A percentile compares a stretch with the other conserved stretches of the same genome.
Evolutionary conservation across 2,888 invertebrate genomes (phyloP).

Genomic region (Cosmopolites sordidus): DNA sequence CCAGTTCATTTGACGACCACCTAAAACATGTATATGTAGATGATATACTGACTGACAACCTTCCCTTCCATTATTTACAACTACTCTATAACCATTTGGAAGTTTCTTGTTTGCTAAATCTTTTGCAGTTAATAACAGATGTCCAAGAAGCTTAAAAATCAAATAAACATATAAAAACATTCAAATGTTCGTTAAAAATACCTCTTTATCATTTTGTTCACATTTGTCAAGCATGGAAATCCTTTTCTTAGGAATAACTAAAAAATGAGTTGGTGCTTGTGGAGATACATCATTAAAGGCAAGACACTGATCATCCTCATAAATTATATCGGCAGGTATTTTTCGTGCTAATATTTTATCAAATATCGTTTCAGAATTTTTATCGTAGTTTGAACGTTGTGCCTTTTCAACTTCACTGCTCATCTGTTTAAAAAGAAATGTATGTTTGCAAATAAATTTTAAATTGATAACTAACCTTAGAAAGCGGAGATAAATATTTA

Average conservation of each 20-base stretch:
- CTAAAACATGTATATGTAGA: constrained; percentile 76
- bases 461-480: not conserved
- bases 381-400: constrained; percentile 32
- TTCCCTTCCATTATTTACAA: constrained; percentile 74
- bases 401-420: constrained; percentile 45
- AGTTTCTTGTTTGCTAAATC: constrained; percentile 60
- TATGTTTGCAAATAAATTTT: not conserved
- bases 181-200: too few species aligned
- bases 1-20: constrained; percentile 66
- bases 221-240: constrained; percentile 63
- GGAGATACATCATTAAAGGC: constrained; percentile 78
- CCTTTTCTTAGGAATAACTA: constrained; percentile 75
- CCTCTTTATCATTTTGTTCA: constrained; percentile 51
- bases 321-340: constrained; percentile 76
- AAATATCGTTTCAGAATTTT: constrained; percentile 60
- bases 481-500: not conserved
- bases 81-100: constrained; percentile 67
- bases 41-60: constrained; percentile 84
- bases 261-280: constrained; percentile 79
- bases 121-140: constrained; percentile 64
- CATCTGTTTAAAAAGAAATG: constrained; percentile 35
- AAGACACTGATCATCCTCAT: constrained; percentile 74
- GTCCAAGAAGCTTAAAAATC: constrained; percentile 62
- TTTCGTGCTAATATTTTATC: constrained; percentile 73
- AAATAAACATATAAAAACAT: too few species aligned